phyloP scores from a whole-genome alignment of 1,140 invertebrate genomes.

The Papilio dardanus region DNA sequence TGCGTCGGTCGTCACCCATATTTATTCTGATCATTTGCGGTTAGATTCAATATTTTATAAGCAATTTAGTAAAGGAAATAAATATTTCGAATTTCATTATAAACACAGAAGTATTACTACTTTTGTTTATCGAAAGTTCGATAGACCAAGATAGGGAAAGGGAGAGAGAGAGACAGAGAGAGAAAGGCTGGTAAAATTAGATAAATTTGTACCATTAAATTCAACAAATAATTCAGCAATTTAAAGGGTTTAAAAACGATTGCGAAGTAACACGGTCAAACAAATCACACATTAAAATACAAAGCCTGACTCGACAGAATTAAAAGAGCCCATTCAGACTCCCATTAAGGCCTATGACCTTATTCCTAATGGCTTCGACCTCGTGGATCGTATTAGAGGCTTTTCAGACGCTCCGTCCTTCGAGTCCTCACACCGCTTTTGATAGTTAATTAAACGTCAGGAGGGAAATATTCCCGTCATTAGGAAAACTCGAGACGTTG shows the following conservation, averaged over 20 bases:
- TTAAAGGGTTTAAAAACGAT: not conserved
- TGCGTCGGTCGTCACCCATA: conserved; percentile 14
- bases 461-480: conserved; percentile 74
- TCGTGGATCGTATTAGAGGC: conserved; percentile 54
- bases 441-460: conserved; percentile 79
- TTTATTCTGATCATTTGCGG: conserved; percentile 25
- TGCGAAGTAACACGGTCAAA: not conserved
- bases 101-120: not conserved
- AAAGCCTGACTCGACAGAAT: conserved; percentile 22
- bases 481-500: conserved; percentile 65
- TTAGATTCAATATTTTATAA: not conserved
- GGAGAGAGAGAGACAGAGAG: too few relatives aligned
- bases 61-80: not conserved
- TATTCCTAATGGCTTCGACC: conserved; percentile 37
- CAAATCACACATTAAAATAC: conserved; percentile 4
- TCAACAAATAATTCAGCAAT: not conserved
- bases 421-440: conserved; percentile 46
- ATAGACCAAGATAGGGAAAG: too few relatives aligned
- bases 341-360: conserved; percentile 25
- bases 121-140: too few relatives aligned
- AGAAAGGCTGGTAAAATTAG: not conserved
- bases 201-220: not conserved
- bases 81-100: not conserved
- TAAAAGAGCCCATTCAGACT: conserved; percentile 15
- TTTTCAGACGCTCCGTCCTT: conserved; percentile 49